phyloP scores from a whole-genome alignment of 2,113 vertebrate genomes.

The Brienomyrus longianalis region DNA sequence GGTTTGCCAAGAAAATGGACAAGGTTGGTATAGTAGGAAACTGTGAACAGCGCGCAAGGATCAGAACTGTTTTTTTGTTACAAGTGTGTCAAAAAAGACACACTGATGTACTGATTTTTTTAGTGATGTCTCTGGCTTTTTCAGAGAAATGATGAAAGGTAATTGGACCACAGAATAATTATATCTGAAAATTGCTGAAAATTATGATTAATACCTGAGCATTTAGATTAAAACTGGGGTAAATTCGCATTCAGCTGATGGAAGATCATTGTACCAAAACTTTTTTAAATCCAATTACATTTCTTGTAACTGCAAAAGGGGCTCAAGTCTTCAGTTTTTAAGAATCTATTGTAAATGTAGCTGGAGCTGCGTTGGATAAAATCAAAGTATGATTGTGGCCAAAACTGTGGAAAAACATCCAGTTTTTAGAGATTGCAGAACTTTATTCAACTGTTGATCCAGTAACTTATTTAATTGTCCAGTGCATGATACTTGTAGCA shows the following conservation, averaged over 20 bases:
- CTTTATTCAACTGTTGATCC: neutral
- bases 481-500: neutral
- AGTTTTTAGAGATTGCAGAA: neutral
- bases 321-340: neutral
- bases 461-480: neutral
- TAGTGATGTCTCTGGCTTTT: neutral
- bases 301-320: neutral
- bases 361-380: neutral
- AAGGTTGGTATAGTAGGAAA: neutral
- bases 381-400: neutral
- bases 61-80: neutral
- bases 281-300: neutral
- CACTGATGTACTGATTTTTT: neutral
- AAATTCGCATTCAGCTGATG: neutral
- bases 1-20: neutral
- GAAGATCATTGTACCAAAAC: neutral
- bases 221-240: neutral
- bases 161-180: neutral
- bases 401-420: neutral
- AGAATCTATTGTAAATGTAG: neutral
- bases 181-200: neutral
- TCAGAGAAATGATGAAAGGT: neutral
- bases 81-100: neutral
- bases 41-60: neutral
- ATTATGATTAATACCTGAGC: neutral